Evolutionary conservation across 2,888 invertebrate genomes (phyloP).

Genomic region (Dolomedes plantarius): DNA sequence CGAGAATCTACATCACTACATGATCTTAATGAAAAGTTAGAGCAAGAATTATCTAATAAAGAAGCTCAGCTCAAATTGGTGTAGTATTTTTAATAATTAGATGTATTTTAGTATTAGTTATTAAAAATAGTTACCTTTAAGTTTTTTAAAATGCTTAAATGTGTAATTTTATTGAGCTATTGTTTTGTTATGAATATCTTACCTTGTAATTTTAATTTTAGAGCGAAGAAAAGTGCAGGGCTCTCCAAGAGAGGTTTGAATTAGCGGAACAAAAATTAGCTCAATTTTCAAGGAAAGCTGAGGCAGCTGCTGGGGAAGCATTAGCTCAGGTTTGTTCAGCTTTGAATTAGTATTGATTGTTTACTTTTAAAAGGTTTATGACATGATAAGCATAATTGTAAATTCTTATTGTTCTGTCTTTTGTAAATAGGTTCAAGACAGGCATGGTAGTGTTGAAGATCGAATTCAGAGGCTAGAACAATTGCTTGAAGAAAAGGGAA

Average conservation of each 20-base stretch:
- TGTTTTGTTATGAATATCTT: too few species aligned
- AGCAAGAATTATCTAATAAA: conserved; percentile 97
- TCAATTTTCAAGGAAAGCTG: conserved; percentile 88
- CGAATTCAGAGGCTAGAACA: conserved; percentile 93
- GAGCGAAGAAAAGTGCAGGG: conserved; percentile 70
- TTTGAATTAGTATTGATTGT: too few species aligned
- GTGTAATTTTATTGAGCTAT: too few species aligned
- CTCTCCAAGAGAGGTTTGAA: conserved; percentile 81
- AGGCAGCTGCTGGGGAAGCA: conserved; percentile 87
- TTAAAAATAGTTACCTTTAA: too few species aligned
- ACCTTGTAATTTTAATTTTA: conserved; percentile 11
- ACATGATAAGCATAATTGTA: not conserved
- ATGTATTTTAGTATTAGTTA: too few species aligned
- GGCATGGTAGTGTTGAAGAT: conserved; percentile 86
- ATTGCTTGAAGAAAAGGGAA: conserved; percentile 94
- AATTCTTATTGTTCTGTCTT: not conserved
- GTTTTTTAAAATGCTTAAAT: too few species aligned
- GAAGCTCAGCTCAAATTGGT: conserved; percentile 92
- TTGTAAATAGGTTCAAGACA: conserved; percentile 68
- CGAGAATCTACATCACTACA: conserved; percentile 97
- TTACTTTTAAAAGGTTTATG: too few species aligned
- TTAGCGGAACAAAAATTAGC: conserved; percentile 96
- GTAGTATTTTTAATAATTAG: too few species aligned
- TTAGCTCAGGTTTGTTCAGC: conserved; percentile 55
- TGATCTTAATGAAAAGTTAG: conserved; percentile 98